Base-by-base conservation (phyloP, 35 echinoderm and acorn worm species). In the Holothuria glaberrima region DNA sequence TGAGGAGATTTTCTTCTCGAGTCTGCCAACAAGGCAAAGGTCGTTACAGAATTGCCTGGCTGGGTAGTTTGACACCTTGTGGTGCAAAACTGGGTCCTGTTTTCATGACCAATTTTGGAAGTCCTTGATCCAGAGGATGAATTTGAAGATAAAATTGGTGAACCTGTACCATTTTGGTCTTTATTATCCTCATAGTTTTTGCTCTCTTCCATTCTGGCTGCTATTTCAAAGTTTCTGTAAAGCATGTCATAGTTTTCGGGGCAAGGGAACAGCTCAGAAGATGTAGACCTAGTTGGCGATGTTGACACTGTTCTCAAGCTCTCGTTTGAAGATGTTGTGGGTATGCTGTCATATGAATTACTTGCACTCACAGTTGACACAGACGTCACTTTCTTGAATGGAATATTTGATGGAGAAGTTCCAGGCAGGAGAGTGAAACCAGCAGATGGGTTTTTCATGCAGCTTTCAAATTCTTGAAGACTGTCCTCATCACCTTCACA, bases 211-310 rank as follows among this genome's bases (percentile, higher is more conserved):
- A 97, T 89, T 61, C 82, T 89, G 14, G 86, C 45, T 4, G 95
- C 95, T 36, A 92, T 90, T 82, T 97, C 95, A 94, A 97, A 97
- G 78, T 92, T 97, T 74, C 65, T 94, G 80, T 97, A 97, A 17
- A 97, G 89, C 89, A 97, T 90, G 21, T 97, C 95, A 82, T 97
- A 97, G 69, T 92, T 97, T 38, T 97, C 95, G 18, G 95, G 95
- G 57, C 92, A 94, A 17, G 92, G 90, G 45, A 92, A 91, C 9
- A 97, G 77, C 27, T 94, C 95, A n/a, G 95, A 91, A 0, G 65
- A 67, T 13, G 57, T 21, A 18, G 77, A 24, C 4, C 46, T 58
- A 0, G 85, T 46, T 6, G 22, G n/a, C 6, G 61, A 69, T 12
- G 85, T 68, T 4, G 85, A 67, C 0, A 84, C 34, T 2, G 85